Evolutionary conservation across 2,888 invertebrate genomes (phyloP).

Genomic region (Apotomis turbidana): DNA sequence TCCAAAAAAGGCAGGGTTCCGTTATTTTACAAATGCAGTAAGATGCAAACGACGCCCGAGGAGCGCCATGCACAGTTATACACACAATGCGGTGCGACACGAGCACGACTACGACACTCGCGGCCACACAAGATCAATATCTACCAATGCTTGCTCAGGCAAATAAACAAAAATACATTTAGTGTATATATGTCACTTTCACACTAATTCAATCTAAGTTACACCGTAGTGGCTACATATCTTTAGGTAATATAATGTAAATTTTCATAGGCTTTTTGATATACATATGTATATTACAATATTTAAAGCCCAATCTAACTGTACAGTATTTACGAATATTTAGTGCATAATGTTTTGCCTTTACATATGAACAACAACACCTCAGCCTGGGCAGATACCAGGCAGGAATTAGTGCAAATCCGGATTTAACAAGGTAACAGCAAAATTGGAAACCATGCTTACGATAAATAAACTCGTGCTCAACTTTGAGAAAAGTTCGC

Average conservation of each 20-base stretch:
- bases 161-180: not conserved
- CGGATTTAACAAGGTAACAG: conserved; percentile 9
- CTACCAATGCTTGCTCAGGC: not conserved
- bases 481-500: conserved; percentile 12
- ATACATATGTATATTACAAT: not conserved
- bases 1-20: conserved; percentile 67
- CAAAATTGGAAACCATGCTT: conserved; percentile 1
- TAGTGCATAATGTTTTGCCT: too few relatives aligned
- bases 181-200: too few relatives aligned
- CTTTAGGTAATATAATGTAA: too few relatives aligned
- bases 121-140: conserved; percentile 37
- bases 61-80: conserved; percentile 54
- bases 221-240: too few relatives aligned
- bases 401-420: not conserved
- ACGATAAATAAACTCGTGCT: not conserved
- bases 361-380: not conserved
- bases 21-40: conserved; percentile 65
- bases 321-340: too few relatives aligned
- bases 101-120: conserved; percentile 51
- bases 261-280: too few relatives aligned
- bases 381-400: not conserved
- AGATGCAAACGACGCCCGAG: conserved; percentile 63
- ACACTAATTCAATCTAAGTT: too few relatives aligned
- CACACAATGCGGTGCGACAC: conserved; percentile 51
- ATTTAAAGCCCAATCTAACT: not conserved